Percentiles rank a stretch among this genome's conserved stretches.
Conservation (phyloP, 2,113 vertebrate genomes). For the Speoplatyrhinus poulsoni region DNA sequence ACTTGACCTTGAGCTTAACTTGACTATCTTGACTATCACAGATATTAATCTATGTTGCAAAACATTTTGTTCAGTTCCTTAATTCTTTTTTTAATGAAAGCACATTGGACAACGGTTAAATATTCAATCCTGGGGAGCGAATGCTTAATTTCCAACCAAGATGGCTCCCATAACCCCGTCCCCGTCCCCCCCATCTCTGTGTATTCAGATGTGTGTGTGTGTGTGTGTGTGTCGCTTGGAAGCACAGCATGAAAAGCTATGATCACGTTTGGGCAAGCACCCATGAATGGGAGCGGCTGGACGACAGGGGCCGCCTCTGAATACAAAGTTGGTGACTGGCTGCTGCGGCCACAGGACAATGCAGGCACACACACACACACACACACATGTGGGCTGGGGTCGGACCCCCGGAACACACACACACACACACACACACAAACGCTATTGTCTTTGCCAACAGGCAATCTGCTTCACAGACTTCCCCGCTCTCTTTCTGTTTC, state of each 20-base stretch:
- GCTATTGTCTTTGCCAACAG: slow-evolving; percentile 48
- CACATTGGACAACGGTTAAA: neutral
- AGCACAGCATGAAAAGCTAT: slow-evolving; percentile 63
- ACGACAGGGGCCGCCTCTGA: slow-evolving; percentile 47
- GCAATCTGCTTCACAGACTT: slow-evolving; percentile 27
- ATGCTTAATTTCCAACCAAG: slow-evolving; percentile 42
- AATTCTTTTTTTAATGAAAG: neutral
- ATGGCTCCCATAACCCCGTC: slow-evolving; percentile 39
- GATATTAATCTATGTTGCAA: neutral
- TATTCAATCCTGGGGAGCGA: slow-evolving; percentile 3
- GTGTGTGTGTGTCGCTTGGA: slow-evolving; percentile 43
- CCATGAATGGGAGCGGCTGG: slow-evolving; percentile 54
- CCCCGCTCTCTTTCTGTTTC: slow-evolving; percentile 4
- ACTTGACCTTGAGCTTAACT: no score
- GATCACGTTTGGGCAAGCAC: slow-evolving; percentile 62
- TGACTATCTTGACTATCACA: no score
- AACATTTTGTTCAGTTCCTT: neutral
- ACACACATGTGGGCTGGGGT: slow-evolving; percentile 49
- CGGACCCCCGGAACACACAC: slow-evolving; percentile 23
- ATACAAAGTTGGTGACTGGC: slow-evolving; percentile 51
- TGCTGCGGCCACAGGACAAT: slow-evolving; percentile 56
- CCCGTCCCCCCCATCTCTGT: slow-evolving; percentile 42
- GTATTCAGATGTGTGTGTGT: slow-evolving; percentile 48
- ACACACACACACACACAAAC: slow-evolving; percentile 31
- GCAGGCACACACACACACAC: slow-evolving; percentile 22